A percentile compares a stretch with the other conserved stretches of the same genome.
phyloP scores from a whole-genome alignment of 2,888 invertebrate genomes.

The Disparrhopalites patrizii region DNA sequence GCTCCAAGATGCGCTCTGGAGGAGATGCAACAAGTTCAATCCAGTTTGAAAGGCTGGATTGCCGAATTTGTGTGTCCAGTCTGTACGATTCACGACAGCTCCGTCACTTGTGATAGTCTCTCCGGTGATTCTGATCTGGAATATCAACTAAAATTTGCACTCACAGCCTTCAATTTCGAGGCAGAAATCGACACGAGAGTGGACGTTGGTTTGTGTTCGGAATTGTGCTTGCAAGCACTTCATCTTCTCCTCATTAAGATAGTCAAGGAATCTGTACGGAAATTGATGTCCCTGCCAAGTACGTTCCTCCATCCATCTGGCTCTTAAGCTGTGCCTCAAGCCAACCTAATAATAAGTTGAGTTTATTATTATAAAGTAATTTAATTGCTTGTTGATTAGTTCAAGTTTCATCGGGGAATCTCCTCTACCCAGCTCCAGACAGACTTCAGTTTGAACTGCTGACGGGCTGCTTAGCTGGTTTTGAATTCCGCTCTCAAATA shows the following conservation, averaged over 20 bases:
- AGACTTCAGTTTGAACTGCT: constrained; percentile 4
- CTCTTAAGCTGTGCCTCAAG: not conserved
- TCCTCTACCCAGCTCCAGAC: not conserved
- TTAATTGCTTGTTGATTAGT: not conserved
- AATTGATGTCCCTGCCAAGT: constrained; percentile 21
- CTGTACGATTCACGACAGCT: constrained; percentile 28
- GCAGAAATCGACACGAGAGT: not conserved
- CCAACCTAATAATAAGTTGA: not conserved
- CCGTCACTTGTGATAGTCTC: constrained; percentile 14
- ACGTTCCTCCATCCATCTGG: not conserved
- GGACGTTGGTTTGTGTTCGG: constrained; percentile 6
- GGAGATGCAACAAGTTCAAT: constrained; percentile 23
- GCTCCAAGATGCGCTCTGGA: constrained; percentile 12
- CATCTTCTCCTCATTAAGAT: constrained; percentile 27
- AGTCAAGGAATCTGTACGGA: constrained; percentile 17
- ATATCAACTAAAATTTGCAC: constrained; percentile 19
- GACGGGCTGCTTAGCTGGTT: constrained; percentile 25
- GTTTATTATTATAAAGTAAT: not conserved
- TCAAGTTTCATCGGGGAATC: not conserved
- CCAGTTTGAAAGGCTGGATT: constrained; percentile 21
- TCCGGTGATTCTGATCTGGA: not conserved
- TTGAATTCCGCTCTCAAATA: constrained; percentile 12
- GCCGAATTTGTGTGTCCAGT: constrained; percentile 20
- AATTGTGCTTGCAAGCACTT: constrained; percentile 27
- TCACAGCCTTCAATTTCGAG: constrained; percentile 16